phyloP scores from a whole-genome alignment of 2,113 vertebrate genomes.

The Tetraodon nigroviridis region DNA sequence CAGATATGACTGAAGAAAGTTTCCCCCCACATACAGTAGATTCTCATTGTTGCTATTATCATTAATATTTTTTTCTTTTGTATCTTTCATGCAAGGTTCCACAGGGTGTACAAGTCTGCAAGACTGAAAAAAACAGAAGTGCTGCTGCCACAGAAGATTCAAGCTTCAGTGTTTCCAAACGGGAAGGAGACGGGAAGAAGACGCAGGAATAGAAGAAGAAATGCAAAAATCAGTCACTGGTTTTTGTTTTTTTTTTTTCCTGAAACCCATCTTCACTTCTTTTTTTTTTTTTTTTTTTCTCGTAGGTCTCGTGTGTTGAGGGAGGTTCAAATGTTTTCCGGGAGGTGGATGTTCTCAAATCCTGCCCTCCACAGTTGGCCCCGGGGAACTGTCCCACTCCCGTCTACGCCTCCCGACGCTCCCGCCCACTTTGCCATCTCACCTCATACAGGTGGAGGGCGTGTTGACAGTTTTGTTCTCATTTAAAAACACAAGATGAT shows the following conservation, averaged over 20 bases:
- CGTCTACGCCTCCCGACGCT: slow-evolving; percentile 42
- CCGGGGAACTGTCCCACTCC: slow-evolving; percentile 23
- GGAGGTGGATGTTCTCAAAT: slow-evolving; percentile 17
- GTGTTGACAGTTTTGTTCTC: slow-evolving; percentile 62
- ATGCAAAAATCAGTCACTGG: slow-evolving; percentile 67
- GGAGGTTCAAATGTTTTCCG: slow-evolving; percentile 42
- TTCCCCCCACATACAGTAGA: slow-evolving; percentile 63
- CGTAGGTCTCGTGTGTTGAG: slow-evolving; percentile 47
- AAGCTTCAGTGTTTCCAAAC: slow-evolving; percentile 77
- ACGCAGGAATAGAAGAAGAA: slow-evolving; percentile 72
- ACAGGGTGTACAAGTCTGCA: slow-evolving; percentile 71
- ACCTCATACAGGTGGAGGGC: slow-evolving; percentile 63
- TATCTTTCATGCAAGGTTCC: slow-evolving; percentile 80
- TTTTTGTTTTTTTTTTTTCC: slow-evolving; percentile 39
- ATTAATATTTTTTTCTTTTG: slow-evolving; percentile 61
- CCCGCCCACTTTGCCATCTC: slow-evolving; percentile 50
- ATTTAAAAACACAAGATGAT: slow-evolving; percentile 88
- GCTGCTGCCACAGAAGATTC: slow-evolving; percentile 77
- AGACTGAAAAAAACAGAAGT: slow-evolving; percentile 73
- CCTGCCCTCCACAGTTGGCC: slow-evolving; percentile 31
- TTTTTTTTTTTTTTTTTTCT: slow-evolving; percentile 53
- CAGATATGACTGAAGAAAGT: slow-evolving; percentile 61
- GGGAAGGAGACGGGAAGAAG: slow-evolving; percentile 59
- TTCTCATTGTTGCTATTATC: slow-evolving; percentile 68
- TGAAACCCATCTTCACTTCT: slow-evolving; percentile 45